Base-by-base conservation (phyloP, 1,140 invertebrate genomes). In the Lutraria rhynchaena region DNA sequence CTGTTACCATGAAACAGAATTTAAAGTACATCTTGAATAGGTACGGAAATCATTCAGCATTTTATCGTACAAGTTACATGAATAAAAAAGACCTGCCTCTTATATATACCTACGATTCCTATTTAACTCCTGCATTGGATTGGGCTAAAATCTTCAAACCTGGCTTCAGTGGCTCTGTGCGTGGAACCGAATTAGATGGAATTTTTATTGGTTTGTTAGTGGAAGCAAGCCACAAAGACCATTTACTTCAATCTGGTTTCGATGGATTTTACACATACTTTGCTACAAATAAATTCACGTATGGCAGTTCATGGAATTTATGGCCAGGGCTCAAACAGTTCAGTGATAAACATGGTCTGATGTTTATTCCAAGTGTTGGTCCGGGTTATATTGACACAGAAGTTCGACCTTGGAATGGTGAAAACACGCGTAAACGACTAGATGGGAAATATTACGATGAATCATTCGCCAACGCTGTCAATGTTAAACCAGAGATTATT, bases 261-360 rank as follows among this genome's bases (percentile, higher is more conserved):
- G 93, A 94, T 88, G 93, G 93, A 3, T 90, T 92, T 83, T 94
- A 94, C 85, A 93, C 93, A 0, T 94, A 94, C 81, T 94, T 94
- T 89, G 93, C 92, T n/a, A 90, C 91, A 35, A 90, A 93, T 76
- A 90, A 91, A 1, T 94, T 94, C 76, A 89, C 92, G 0, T 91
- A 91, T 83, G 93, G 93, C 15, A 93, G 93, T 33, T 88, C 88
- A 1, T 91, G 90, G 88, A 84, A 87, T 22, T 92, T 92, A 71
- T 94, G 93, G 93, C 83, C 82, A 35, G 58, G 49, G n/a, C 84
- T 94, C 27, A 58, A 83, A 17, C 74, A 82, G 17, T 92, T 89
- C 85, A 92, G 92, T 9, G 77, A 81, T 9, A 82, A 86, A 24
- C 88, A 91, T 29, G 83, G 87, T 24, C 81, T 93, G 35, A 33